Evolutionary conservation across 2,888 invertebrate genomes (phyloP).

Genomic region (Drosophila rellima): DNA sequence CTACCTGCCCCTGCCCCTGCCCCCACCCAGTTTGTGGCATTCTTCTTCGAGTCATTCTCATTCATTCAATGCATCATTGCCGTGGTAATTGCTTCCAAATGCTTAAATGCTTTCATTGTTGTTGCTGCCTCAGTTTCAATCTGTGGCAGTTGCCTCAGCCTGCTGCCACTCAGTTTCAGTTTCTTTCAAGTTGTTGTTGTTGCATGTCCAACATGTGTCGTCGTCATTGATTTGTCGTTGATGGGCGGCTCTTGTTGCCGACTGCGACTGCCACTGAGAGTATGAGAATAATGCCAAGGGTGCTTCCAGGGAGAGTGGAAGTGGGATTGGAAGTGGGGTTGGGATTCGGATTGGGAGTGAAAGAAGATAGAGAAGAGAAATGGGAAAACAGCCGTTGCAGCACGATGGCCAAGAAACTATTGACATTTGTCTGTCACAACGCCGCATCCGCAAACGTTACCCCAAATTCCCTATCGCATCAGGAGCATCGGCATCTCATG

Average conservation of each 20-base stretch:
- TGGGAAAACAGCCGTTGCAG: conserved; percentile 26
- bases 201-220: conserved; percentile 81
- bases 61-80: conserved; percentile 81
- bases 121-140: conserved; percentile 34
- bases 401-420: conserved; percentile 54
- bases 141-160: conserved; percentile 38
- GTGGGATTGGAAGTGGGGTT: not conserved
- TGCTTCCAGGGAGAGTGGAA: too few species aligned
- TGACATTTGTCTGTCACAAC: conserved; percentile 79
- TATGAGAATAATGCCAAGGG: not conserved
- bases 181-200: conserved; percentile 56
- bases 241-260: conserved; percentile 66
- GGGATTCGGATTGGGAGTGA: too few species aligned
- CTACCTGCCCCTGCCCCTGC: not conserved
- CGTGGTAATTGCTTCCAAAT: conserved; percentile 82
- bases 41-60: conserved; percentile 24
- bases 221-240: conserved; percentile 81
- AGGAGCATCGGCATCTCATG: conserved; percentile 5
- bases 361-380: not conserved
- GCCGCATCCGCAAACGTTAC: conserved; percentile 37
- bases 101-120: conserved; percentile 77
- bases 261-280: conserved; percentile 15
- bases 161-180: conserved; percentile 56
- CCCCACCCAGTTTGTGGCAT: conserved; percentile 1
- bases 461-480: conserved; percentile 1